Evolutionary conservation across 2,797 vertebrate species (phyloP).

Genomic region (Etheostoma perlongum): DNA sequence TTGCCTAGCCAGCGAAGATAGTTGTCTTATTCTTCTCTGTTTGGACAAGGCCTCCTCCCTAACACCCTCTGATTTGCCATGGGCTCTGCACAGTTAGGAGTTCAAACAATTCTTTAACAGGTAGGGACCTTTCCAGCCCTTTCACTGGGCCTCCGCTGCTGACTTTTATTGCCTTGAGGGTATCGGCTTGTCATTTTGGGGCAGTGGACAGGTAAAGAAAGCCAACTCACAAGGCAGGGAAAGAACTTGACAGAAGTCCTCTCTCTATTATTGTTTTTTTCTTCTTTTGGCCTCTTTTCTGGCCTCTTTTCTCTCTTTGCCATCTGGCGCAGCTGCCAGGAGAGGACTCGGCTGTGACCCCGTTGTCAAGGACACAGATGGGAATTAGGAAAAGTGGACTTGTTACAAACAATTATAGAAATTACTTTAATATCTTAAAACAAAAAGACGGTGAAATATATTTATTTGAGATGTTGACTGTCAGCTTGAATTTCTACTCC

Average conservation of each 20-base stretch:
- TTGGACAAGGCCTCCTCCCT: constrained; percentile 68
- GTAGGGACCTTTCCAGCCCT: constrained; percentile 63
- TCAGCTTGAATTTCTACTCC: constrained; percentile 90
- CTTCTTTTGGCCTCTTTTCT: no score
- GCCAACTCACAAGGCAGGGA: constrained; percentile 61
- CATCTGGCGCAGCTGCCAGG: constrained; percentile 86
- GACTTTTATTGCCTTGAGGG: constrained; percentile 52
- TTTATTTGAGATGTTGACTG: constrained; percentile 88
- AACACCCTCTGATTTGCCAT: constrained; percentile 68
- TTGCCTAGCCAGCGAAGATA: constrained; percentile 41
- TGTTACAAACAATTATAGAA: constrained; percentile 94
- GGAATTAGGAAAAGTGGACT: constrained; percentile 92
- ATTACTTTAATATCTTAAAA: constrained; percentile 93
- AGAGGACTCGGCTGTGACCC: constrained; percentile 81
- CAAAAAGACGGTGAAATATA: constrained; percentile 85
- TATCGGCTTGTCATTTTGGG: constrained; percentile 57
- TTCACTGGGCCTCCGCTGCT: constrained; percentile 26
- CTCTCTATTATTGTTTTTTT: constrained; percentile 41
- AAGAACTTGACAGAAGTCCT: constrained; percentile 71
- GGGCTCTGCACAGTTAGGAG: constrained; percentile 70
- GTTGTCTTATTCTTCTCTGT: constrained; percentile 67
- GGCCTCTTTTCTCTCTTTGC: constrained; percentile 44
- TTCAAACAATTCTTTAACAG: constrained; percentile 75
- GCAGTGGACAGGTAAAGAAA: constrained; percentile 73
- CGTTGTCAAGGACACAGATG: constrained; percentile 88